Percentiles rank a stretch among this genome's conserved stretches.
These are phyloP conservation scores for Parasteatoda lunata DNA, from an alignment of 2,888 invertebrate genomes.

Conservation along the genomic window DNA sequence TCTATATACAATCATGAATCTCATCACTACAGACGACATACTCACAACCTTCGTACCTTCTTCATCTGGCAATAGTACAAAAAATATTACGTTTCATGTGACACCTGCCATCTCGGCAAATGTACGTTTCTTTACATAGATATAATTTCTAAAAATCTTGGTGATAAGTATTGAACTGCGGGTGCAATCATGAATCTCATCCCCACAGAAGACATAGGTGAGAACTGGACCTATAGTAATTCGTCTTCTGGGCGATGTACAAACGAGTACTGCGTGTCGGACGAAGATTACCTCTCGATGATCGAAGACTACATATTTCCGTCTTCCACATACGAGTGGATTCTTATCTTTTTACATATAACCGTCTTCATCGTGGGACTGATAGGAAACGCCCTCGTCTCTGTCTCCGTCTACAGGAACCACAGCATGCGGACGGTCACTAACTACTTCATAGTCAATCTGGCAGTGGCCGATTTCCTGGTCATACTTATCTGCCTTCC, in stretches of 20 bases:
- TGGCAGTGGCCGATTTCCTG: constrained; percentile 87
- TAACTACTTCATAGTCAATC: constrained; percentile 93
- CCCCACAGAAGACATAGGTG: too few relatives aligned
- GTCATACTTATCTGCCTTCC: constrained; percentile 92
- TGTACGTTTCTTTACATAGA: too few relatives aligned
- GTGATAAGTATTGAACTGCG: too few relatives aligned
- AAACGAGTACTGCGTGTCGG: constrained; percentile 66
- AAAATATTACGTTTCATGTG: too few relatives aligned
- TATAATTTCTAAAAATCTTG: too few relatives aligned
- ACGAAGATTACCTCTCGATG: constrained; percentile 67
- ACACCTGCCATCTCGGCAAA: too few relatives aligned
- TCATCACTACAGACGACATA: too few relatives aligned
- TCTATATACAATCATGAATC: too few relatives aligned
- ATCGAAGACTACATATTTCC: constrained; percentile 75
- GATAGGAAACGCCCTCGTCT: constrained; percentile 90
- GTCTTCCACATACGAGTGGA: constrained; percentile 82
- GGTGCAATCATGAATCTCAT: too few relatives aligned
- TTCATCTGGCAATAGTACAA: too few relatives aligned
- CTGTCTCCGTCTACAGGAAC: constrained; percentile 90
- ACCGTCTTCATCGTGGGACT: constrained; percentile 88
- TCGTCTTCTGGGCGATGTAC: constrained; percentile 15
- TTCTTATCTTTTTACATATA: constrained; percentile 84
- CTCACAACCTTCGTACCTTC: too few relatives aligned
- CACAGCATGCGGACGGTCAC: constrained; percentile 93
- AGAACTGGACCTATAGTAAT: too few relatives aligned